Conservation (phyloP, 2,888 invertebrate genomes). For the Thyatira batis region DNA sequence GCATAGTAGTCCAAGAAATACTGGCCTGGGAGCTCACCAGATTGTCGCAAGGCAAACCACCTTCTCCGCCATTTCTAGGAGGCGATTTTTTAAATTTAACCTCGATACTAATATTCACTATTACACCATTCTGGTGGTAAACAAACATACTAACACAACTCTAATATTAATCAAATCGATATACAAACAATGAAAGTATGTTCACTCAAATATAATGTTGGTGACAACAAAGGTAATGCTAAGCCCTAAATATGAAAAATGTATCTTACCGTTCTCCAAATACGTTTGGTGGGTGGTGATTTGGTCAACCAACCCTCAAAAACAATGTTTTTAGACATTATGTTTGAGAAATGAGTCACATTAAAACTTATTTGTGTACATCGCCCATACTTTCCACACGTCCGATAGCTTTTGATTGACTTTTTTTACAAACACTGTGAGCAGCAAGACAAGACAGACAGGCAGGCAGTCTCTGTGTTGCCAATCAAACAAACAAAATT, state of each 20-base stretch:
- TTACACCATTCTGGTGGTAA: not conserved
- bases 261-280: conserved; percentile 95
- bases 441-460: not conserved
- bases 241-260: conserved; percentile 22
- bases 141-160: not conserved
- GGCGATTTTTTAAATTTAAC: conserved; percentile 18
- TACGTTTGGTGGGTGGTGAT: conserved; percentile 95
- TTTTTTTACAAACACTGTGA: conserved; percentile 5
- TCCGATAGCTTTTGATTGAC: conserved; percentile 2
- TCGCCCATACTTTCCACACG: conserved; percentile 18
- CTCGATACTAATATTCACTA: conserved; percentile 23
- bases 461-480: too few species aligned
- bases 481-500: too few species aligned
- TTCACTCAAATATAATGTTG: conserved; percentile 45
- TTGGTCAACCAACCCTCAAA: conserved; percentile 97
- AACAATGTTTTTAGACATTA: conserved; percentile 86
- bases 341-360: conserved; percentile 47
- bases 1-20: conserved; percentile 97
- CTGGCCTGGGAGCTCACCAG: conserved; percentile 95
- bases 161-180: conserved; percentile 15
- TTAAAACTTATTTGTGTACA: conserved; percentile 13
- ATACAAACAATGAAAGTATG: conserved; percentile 14
- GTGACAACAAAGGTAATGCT: conserved; percentile 50
- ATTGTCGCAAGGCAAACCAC: conserved; percentile 96
- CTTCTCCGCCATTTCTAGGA: conserved; percentile 95